Evolutionary conservation across 2,797 vertebrate genomes (phyloP).

Genomic region (Hoplostethus atlanticus): DNA sequence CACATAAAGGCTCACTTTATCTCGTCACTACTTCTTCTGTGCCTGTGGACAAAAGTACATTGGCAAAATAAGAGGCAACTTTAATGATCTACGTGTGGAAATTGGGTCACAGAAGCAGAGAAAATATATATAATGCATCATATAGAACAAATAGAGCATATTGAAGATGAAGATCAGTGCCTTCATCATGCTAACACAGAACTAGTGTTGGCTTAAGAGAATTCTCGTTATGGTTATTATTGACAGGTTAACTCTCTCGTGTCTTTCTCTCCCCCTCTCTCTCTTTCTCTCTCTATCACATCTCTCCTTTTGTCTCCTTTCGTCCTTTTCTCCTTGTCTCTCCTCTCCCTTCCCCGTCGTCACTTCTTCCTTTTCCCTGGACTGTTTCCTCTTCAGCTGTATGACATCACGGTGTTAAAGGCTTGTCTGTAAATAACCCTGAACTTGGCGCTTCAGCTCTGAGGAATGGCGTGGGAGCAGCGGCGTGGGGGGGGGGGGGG

Average conservation of each 20-base stretch:
- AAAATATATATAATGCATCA: neutral
- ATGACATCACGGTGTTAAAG: constrained; percentile 51
- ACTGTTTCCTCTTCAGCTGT: constrained; percentile 53
- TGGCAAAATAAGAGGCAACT: neutral
- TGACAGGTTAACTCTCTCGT: neutral
- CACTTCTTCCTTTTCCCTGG: constrained; percentile 49
- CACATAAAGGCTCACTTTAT: neutral
- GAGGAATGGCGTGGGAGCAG: constrained; percentile 63
- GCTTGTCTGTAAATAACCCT: constrained; percentile 63
- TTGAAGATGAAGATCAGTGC: too few relatives aligned
- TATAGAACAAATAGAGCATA: neutral
- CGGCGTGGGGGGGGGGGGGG: constrained; percentile 24
- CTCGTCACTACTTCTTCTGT: neutral
- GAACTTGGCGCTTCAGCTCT: constrained; percentile 56
- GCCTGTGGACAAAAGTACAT: neutral
- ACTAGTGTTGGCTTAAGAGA: neutral
- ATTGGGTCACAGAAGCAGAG: neutral
- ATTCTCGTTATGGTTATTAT: neutral
- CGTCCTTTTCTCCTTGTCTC: constrained; percentile 14
- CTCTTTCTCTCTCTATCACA: constrained; percentile 57
- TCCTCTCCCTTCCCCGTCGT: constrained; percentile 36
- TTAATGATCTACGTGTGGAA: neutral
- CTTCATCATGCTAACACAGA: too few relatives aligned
- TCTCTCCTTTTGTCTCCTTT: too few relatives aligned
- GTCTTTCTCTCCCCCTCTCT: constrained; percentile 30